phyloP scores from a whole-genome alignment of 2,113 vertebrate species.

The Crotalus helleri region DNA sequence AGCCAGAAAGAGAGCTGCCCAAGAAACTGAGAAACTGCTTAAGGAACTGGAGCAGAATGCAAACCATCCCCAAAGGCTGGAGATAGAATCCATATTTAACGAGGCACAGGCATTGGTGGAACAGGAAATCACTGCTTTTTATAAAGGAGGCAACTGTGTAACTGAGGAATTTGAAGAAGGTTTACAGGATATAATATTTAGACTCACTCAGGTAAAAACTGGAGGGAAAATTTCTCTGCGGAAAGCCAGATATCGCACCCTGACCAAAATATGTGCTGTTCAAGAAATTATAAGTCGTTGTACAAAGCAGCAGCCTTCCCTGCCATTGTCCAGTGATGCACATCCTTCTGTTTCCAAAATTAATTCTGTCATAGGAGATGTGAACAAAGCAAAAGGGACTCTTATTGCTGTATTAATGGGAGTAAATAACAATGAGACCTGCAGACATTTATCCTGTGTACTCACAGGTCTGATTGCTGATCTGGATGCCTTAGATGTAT shows the following conservation, averaged over 20 bases:
- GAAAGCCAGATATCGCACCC: slow-evolving; percentile 87
- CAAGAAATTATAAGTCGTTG: slow-evolving; percentile 89
- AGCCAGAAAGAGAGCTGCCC: slow-evolving; percentile 84
- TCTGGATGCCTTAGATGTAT: slow-evolving; percentile 92
- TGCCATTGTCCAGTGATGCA: slow-evolving; percentile 86
- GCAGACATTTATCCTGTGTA: slow-evolving; percentile 86
- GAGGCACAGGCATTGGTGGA: slow-evolving; percentile 84
- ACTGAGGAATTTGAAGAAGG: slow-evolving; percentile 87
- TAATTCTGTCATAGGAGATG: slow-evolving; percentile 89
- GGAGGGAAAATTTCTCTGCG: slow-evolving; percentile 86
- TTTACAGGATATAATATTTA: slow-evolving; percentile 85
- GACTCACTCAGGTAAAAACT: slow-evolving; percentile 91
- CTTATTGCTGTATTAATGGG: slow-evolving; percentile 92
- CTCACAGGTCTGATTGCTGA: slow-evolving; percentile 90
- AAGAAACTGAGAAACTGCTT: slow-evolving; percentile 87
- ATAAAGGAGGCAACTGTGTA: slow-evolving; percentile 72
- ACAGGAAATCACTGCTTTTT: slow-evolving; percentile 78
- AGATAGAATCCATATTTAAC: slow-evolving; percentile 83
- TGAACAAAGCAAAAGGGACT: slow-evolving; percentile 88
- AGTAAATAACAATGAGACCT: slow-evolving; percentile 85
- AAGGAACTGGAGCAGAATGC: slow-evolving; percentile 91
- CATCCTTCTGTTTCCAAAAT: slow-evolving; percentile 88
- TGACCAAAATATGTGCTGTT: slow-evolving; percentile 87
- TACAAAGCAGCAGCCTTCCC: slow-evolving; percentile 78
- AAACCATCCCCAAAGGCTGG: slow-evolving; percentile 83